phyloP scores from a whole-genome alignment of 2,113 vertebrate species.

The Pleuronectes platessa region DNA sequence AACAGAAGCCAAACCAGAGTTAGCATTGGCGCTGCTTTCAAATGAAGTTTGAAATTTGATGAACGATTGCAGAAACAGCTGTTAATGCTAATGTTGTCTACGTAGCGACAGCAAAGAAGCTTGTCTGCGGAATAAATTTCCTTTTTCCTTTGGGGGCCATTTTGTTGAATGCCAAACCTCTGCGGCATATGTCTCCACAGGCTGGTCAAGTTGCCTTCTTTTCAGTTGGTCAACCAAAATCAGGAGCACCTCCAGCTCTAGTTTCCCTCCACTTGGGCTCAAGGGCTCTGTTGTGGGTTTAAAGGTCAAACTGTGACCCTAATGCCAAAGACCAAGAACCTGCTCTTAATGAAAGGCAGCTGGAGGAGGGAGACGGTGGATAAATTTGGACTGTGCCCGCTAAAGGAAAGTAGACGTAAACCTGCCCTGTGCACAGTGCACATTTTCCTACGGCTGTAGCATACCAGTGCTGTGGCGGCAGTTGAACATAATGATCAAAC shows the following conservation, averaged over 20 bases:
- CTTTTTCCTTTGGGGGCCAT: background rate
- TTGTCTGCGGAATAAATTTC: background rate
- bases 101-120: background rate
- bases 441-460: slow-evolving; percentile 12
- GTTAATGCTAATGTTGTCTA: background rate
- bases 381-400: background rate
- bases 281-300: slow-evolving; percentile 43
- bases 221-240: slow-evolving; percentile 43
- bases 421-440: background rate
- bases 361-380: slow-evolving; percentile 38
- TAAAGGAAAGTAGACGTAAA: slow-evolving; percentile 10
- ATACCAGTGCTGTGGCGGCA: slow-evolving; percentile 7
- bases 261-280: slow-evolving; percentile 59
- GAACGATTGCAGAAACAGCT: background rate
- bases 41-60: background rate
- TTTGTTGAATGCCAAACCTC: slow-evolving; percentile 8
- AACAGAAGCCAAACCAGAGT: background rate
- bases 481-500: slow-evolving; percentile 14
- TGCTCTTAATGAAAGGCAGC: slow-evolving; percentile 72
- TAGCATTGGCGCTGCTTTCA: background rate
- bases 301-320: slow-evolving; percentile 60
- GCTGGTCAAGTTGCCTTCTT: slow-evolving; percentile 28
- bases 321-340: slow-evolving; percentile 61
- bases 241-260: slow-evolving; percentile 43
- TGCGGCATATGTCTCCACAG: background rate